These are phyloP conservation scores for Allolobophora icterica DNA, from an alignment of 2,888 invertebrate species.

Conservation along the genomic window DNA sequence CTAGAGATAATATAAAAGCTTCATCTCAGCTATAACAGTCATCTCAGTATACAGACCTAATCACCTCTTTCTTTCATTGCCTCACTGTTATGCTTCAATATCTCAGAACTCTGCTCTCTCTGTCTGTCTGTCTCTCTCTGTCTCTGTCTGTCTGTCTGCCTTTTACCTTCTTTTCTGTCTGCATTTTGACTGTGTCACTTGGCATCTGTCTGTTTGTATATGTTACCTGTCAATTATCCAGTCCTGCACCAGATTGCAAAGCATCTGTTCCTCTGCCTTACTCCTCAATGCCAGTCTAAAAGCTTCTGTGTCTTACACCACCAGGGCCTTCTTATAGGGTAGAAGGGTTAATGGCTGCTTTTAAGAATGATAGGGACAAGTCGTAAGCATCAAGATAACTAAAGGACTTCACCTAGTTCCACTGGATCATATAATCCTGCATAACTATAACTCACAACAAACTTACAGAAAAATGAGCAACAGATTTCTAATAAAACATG, in stretches of 20 bases:
- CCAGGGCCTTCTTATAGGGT: background rate
- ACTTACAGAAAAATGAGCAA: background rate
- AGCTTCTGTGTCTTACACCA: background rate
- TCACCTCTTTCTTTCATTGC: background rate
- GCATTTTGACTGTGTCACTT: background rate
- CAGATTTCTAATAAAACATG: background rate
- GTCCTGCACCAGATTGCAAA: background rate
- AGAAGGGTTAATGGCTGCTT: constrained; percentile 17
- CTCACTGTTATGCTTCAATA: background rate
- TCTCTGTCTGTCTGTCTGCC: background rate
- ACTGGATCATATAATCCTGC: background rate
- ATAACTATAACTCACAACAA: background rate
- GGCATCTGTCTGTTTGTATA: constrained; percentile 17
- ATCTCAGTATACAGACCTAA: background rate
- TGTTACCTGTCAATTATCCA: constrained; percentile 10
- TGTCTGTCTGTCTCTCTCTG: background rate
- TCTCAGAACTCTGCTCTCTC: background rate
- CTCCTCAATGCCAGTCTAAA: background rate
- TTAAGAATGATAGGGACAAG: background rate
- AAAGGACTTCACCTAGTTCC: background rate
- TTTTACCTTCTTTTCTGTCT: background rate
- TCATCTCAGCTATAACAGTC: background rate
- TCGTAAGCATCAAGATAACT: too few species aligned
- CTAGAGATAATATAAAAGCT: background rate
- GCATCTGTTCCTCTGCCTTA: background rate